Base-by-base conservation (phyloP, 2,888 invertebrate genomes). In the Auanema sp. region DNA sequence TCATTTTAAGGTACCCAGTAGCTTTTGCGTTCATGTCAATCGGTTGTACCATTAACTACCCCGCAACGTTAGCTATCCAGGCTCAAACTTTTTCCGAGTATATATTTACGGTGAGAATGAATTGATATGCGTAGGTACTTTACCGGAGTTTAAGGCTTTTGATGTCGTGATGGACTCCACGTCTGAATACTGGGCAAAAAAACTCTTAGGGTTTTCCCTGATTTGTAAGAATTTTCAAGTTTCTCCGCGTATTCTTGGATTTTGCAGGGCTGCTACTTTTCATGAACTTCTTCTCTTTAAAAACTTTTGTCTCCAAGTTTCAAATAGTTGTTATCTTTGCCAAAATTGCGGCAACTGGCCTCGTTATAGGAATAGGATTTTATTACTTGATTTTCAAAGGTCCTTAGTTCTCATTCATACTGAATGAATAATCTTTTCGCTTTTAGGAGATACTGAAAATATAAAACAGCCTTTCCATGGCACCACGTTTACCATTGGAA, bases 11-110 rank as follows among this genome's bases (percentile, higher is more conserved):
- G 79, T 78, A 78, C 57, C 75, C 81, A n/a, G 61, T 79, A n/a
- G 81, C 81, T 16, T 81, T 81, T 49, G 71, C 77, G 44, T 81
- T 81, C 63, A 82, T 81, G 81, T 76, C 69, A 43, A 72, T 74
- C 53, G 80, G 80, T n/a, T 82, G 79, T 64, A 72, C 77, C 24
- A 71, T 81, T 49, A 78, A 75, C 59, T 82, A 79, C 66, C 81
- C 81, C 12, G 77, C 78, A 10, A 83, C 80, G 10, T 58, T 80
- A 12, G 81, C 83, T 16, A 72, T 82, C 24, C 80, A 81, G 62
- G 78, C 79, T 1, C 70, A 77, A 40, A 81, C 83, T 1, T 82
- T 82, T 64, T 68, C 75, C 18, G 78, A 80, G 68, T 81, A 81
- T 58, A 68, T 79, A n/a, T 72, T 81, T 59, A 68, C 69, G 65